Percentiles rank a stretch among this genome's conserved stretches.
These are phyloP conservation scores for Volucella zonaria DNA, from an alignment of 2,888 invertebrate genomes.

Conservation along the genomic window DNA sequence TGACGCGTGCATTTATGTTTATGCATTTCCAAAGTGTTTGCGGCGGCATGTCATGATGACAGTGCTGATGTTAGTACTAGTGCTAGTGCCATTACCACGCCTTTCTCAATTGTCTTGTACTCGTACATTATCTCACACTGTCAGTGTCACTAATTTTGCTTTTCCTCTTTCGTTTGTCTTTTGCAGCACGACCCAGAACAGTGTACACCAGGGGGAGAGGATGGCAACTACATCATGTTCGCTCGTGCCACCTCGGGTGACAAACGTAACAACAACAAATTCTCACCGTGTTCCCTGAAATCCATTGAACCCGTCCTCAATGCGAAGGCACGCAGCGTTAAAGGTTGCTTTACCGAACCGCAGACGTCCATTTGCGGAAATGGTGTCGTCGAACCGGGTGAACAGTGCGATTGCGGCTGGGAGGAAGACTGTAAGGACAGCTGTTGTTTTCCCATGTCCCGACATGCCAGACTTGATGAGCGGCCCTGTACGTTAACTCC, in stretches of 20 bases:
- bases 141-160: conserved; percentile 60
- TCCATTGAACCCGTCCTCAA: conserved; percentile 96
- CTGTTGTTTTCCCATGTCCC: conserved; percentile 96
- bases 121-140: background rate
- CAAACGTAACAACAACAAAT: conserved; percentile 98
- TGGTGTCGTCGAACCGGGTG: conserved; percentile 97
- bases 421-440: conserved; percentile 96
- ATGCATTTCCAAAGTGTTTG: conserved; percentile 48
- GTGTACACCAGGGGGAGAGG: conserved; percentile 96
- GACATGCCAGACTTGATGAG: conserved; percentile 89
- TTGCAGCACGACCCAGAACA: conserved; percentile 96
- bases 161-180: conserved; percentile 59
- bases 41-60: conserved; percentile 21
- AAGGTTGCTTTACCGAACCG: conserved; percentile 97
- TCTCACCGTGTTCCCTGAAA: conserved; percentile 96
- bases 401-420: conserved; percentile 99
- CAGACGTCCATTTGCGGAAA: conserved; percentile 98
- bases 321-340: conserved; percentile 93
- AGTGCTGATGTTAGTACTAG: too few species aligned
- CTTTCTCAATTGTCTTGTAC: conserved; percentile 28
- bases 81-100: conserved; percentile 25
- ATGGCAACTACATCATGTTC: conserved; percentile 99
- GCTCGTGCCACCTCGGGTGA: conserved; percentile 99
- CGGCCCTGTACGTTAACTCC: conserved; percentile 94
- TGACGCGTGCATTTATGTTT: conserved; percentile 27